Percentiles rank a stretch among this genome's conserved stretches.
phyloP scores from a whole-genome alignment of 2,113 vertebrate genomes.

The Aegithalos caudatus region DNA sequence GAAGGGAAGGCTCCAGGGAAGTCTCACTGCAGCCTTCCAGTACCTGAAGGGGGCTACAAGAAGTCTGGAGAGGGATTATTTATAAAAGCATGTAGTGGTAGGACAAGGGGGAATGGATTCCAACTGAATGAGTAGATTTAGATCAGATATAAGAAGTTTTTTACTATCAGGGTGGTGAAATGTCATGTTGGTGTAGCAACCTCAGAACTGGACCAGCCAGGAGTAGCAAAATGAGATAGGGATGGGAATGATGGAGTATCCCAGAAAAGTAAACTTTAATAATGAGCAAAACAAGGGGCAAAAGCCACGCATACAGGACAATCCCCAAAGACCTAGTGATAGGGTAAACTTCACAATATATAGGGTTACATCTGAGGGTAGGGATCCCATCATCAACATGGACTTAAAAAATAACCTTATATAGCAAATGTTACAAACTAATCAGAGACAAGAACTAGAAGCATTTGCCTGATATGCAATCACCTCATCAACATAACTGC shows the following conservation, averaged over 20 bases:
- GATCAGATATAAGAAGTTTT: neutral
- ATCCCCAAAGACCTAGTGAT: neutral
- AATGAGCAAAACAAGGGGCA: neutral
- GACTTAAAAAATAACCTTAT: neutral
- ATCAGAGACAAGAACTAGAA: neutral
- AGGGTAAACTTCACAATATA: neutral
- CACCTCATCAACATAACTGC: neutral
- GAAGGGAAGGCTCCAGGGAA: neutral
- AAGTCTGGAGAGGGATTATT: neutral
- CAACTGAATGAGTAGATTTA: neutral
- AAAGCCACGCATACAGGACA: neutral
- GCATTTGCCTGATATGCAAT: neutral
- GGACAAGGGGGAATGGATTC: neutral
- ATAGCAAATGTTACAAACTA: neutral
- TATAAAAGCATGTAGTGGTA: neutral
- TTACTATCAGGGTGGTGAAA: neutral
- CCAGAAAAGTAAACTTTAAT: neutral
- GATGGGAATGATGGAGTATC: neutral
- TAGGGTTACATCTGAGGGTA: neutral
- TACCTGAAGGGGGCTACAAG: neutral
- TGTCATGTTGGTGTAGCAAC: neutral
- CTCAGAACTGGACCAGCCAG: neutral
- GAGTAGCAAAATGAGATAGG: neutral
- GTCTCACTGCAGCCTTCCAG: neutral
- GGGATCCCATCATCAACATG: neutral